A percentile compares a stretch with the other conserved stretches of the same genome.
These are phyloP conservation scores for Parus major DNA, from an alignment of 2,113 vertebrate species.

Conservation along the genomic window DNA sequence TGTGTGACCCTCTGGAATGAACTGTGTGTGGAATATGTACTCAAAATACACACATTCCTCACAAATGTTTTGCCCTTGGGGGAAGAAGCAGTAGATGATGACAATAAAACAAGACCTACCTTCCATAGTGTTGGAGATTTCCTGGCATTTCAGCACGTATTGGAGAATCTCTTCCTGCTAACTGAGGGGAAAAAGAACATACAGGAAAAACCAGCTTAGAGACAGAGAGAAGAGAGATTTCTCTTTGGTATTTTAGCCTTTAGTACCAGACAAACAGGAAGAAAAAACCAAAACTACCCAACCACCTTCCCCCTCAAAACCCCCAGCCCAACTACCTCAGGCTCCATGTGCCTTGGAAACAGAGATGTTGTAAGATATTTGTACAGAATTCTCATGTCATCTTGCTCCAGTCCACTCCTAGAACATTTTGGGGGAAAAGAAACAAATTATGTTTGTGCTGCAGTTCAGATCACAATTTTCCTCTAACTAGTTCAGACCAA, in stretches of 20 bases:
- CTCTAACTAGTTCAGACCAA: background rate
- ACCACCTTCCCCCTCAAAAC: accelerated
- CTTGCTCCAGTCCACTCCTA: slow-evolving; percentile 97
- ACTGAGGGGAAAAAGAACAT: slow-evolving; percentile 65
- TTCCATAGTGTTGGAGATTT: slow-evolving; percentile 96
- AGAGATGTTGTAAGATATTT: slow-evolving; percentile 97
- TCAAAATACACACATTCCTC: background rate
- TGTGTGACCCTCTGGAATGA: background rate
- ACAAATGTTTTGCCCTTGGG: background rate
- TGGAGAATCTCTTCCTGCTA: slow-evolving; percentile 95
- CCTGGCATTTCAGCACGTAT: slow-evolving; percentile 92
- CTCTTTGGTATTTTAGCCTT: background rate
- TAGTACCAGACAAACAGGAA: background rate
- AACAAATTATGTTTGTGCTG: background rate
- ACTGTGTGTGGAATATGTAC: background rate
- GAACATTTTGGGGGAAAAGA: slow-evolving; percentile 1
- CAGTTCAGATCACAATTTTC: background rate
- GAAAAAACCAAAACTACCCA: background rate
- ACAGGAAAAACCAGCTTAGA: background rate
- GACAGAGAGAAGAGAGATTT: background rate
- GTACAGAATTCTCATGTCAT: slow-evolving; percentile 97
- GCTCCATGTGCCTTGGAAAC: slow-evolving; percentile 94
- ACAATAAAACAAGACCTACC: slow-evolving; percentile 71
- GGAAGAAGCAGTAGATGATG: background rate
- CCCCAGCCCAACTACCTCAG: slow-evolving; percentile 77